phyloP scores from a whole-genome alignment of 2,113 vertebrate genomes.

The Tapirus terrestris region DNA sequence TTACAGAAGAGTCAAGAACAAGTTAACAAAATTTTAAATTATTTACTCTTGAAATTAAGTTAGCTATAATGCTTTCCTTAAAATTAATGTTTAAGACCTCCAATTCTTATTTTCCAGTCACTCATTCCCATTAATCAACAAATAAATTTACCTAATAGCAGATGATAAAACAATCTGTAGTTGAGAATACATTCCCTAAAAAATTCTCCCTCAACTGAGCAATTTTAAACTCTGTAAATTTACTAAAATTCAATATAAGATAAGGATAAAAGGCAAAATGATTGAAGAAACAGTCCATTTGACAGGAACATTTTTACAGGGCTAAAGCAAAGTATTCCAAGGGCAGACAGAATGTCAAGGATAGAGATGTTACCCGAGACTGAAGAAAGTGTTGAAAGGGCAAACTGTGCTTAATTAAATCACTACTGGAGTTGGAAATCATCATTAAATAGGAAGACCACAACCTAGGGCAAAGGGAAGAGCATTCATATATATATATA shows the following conservation, averaged over 20 bases:
- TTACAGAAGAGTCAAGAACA: not conserved
- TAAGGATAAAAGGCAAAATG: not conserved
- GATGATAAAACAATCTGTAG: not conserved
- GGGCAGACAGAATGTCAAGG: not conserved
- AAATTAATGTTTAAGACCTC: slow-evolving; percentile 15
- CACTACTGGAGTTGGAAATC: not conserved
- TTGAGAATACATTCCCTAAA: slow-evolving; percentile 15
- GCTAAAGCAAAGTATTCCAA: not conserved
- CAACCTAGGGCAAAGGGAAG: not conserved
- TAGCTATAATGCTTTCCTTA: slow-evolving; percentile 8
- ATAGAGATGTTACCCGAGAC: not conserved
- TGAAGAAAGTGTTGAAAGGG: not conserved
- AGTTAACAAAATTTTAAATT: not conserved
- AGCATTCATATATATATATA: not conserved
- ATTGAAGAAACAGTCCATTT: not conserved
- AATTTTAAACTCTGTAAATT: not conserved
- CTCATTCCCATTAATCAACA: not conserved
- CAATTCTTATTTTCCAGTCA: not conserved
- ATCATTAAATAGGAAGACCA: not conserved
- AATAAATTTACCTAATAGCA: not conserved
- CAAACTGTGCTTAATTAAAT: not conserved
- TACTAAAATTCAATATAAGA: not conserved
- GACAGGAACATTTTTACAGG: not conserved
- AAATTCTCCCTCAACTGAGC: not conserved
- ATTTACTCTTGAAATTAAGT: slow-evolving; percentile 33